Evolutionary conservation across 1,140 invertebrate genomes (phyloP).

Genomic region (Mizuhopecten yessoensis): DNA sequence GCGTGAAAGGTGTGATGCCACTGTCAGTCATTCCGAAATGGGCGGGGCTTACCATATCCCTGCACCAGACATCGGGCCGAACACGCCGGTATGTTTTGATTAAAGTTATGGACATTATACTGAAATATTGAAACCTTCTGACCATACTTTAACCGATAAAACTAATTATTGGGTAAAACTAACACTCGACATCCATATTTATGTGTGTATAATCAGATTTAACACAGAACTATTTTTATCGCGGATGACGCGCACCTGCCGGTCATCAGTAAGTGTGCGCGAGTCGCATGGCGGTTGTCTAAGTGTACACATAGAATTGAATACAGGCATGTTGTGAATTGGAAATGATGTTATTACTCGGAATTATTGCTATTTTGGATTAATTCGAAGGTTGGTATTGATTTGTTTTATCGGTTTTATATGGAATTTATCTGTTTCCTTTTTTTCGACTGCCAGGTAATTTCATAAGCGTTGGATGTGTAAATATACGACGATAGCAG

Average conservation of each 20-base stretch:
- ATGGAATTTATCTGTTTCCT: background rate
- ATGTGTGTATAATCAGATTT: background rate
- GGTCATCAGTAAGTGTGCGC: background rate
- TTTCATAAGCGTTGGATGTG: background rate
- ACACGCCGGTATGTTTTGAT: constrained; percentile 5
- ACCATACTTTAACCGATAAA: background rate
- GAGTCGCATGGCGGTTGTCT: constrained; percentile 3
- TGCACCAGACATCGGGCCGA: background rate
- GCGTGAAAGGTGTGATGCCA: constrained; percentile 31
- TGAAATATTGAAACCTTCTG: background rate
- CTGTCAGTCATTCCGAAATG: constrained; percentile 4
- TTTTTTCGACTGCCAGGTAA: constrained; percentile 6
- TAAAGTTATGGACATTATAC: background rate
- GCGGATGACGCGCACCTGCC: constrained; percentile 34
- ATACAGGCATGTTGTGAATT: constrained; percentile 18
- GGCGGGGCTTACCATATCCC: background rate
- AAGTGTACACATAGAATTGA: constrained; percentile 9
- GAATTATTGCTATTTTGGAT: constrained; percentile 26
- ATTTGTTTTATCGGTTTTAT: constrained; percentile 1
- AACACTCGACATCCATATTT: background rate
- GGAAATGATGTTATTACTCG: background rate
- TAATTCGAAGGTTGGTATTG: constrained; percentile 29
- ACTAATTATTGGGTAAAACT: background rate
- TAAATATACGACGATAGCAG: background rate
- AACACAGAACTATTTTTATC: background rate